Evolutionary conservation across 2,113 vertebrate genomes (phyloP), one percentile per base, ranked within the genome.

Genomic region (Bothrops jararaca): DNA sequence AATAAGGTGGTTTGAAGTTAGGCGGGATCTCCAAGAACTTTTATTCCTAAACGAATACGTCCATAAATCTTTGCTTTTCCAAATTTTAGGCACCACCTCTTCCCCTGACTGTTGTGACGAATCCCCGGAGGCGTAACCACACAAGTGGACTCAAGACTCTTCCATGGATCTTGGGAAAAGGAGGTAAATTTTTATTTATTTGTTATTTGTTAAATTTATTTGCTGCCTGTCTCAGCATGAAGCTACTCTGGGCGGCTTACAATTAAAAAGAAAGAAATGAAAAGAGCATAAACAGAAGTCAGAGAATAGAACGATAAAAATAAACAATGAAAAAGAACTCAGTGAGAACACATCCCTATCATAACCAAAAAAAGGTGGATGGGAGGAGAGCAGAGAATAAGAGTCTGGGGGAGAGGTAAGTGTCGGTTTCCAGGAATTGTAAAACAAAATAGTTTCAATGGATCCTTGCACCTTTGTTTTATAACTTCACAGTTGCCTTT

Each of bases 111-210:
- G 29, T 20, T 20, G 18, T 39, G 89, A 91, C 94, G 93, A 92
- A 87, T 87, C 45, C 34, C 20, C 29, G 0, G 54, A 90, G 54
- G 57, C 0, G 0, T 42, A 74, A 50, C 34, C 23, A 92, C 80
- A 89, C 85, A 91, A 3, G 54, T 92, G 93, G 91, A 97, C 96
- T 97, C 97, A 93, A 96, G 88, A 97, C 95, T 96, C 92, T 80
- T 89, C 29, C n/a, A 42, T 20, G 18, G 18, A 0, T 23, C 57
- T 23, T 45, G 8, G 45, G 85, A n/a, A 85, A 58, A 58, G 93
- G 90, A 89, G 92, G 52, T 88, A 93, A 86, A 94, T 94, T 58
- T 50, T 58, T 58, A 24, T 1, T 58, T 24, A 58, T 58, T 58
- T 8, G 7, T 24, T 24, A 58, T 24, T 58, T 3, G 23, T 24